A percentile compares a stretch with the other conserved stretches of the same genome.
These are phyloP conservation scores for Ridgeia piscesae DNA, from an alignment of 1,140 invertebrate species.

Conservation along the genomic window DNA sequence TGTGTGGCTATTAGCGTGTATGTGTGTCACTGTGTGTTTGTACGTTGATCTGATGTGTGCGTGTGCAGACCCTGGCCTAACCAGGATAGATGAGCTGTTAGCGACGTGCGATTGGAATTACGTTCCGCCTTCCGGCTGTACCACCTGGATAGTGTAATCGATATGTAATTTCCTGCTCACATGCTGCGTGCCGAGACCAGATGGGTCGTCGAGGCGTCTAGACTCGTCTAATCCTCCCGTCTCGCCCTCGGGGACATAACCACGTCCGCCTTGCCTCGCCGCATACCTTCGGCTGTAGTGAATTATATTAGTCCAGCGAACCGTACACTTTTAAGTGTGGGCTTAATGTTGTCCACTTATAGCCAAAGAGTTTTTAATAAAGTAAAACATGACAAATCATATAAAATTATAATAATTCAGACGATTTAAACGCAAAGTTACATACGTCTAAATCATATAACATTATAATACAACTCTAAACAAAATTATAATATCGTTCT, in stretches of 20 bases:
- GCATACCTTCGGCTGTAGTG: neutral
- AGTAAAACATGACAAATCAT: too few species aligned
- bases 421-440: too few species aligned
- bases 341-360: too few species aligned
- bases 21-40: neutral
- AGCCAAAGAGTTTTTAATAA: too few species aligned
- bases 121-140: neutral
- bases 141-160: neutral
- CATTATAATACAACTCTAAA: too few species aligned
- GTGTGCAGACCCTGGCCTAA: neutral
- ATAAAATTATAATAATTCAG: too few species aligned
- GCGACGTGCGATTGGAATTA: neutral
- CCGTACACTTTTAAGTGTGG: too few species aligned
- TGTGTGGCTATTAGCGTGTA: neutral
- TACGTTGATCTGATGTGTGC: neutral
- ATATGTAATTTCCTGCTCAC: neutral
- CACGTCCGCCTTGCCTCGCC: neutral
- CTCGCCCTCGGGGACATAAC: neutral
- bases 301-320: too few species aligned
- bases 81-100: neutral
- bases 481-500: too few species aligned
- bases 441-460: too few species aligned
- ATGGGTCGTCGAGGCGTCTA: neutral
- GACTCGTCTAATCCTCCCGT: neutral
- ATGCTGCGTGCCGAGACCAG: neutral